These are phyloP conservation scores for Chrysolina haemoptera DNA, from an alignment of 2,888 invertebrate species.

Conservation along the genomic window DNA sequence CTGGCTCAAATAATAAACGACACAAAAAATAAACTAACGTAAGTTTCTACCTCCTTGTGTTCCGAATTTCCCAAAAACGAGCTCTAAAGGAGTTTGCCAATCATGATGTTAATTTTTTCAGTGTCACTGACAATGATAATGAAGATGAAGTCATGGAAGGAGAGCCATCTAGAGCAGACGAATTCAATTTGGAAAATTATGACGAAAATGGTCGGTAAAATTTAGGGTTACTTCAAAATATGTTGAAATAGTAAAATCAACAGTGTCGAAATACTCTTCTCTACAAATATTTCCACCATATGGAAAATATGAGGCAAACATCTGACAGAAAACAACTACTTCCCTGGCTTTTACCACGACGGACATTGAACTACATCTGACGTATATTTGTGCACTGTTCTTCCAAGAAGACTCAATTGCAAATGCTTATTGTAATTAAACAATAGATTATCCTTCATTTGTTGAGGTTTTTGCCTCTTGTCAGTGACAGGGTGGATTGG, in stretches of 20 bases:
- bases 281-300: too few species aligned
- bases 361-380: too few species aligned
- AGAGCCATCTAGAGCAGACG: conserved; percentile 73
- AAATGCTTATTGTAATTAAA: too few species aligned
- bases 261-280: too few species aligned
- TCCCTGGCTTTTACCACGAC: too few species aligned
- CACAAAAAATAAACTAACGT: conserved; percentile 79
- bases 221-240: background rate
- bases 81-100: background rate
- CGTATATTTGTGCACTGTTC: too few species aligned
- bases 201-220: conserved; percentile 75
- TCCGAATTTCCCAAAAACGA: background rate
- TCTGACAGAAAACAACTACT: too few species aligned
- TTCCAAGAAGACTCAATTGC: too few species aligned
- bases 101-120: background rate
- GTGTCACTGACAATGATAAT: conserved; percentile 52
- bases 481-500: too few species aligned
- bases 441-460: too few species aligned
- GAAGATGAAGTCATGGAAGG: conserved; percentile 58
- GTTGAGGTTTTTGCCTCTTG: too few species aligned
- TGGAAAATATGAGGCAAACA: too few species aligned
- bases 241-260: background rate
- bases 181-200: conserved; percentile 83
- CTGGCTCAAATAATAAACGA: conserved; percentile 83
- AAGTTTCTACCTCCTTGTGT: conserved; percentile 47